Base-by-base conservation (phyloP, 2,113 vertebrate genomes). In the Galbula dea region DNA sequence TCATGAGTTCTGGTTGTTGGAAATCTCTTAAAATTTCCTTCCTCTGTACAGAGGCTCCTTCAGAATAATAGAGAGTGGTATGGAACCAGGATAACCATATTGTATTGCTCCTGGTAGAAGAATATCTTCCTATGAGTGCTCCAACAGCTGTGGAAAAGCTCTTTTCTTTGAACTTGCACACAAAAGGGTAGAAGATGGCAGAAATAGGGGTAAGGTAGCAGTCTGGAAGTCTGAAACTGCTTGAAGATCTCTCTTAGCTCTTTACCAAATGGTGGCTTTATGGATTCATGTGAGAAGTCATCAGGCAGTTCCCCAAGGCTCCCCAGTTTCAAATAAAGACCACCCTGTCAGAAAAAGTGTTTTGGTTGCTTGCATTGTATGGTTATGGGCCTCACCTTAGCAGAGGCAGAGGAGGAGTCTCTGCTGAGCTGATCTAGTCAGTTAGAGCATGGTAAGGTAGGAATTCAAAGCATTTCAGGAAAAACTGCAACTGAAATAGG, bases 11-110 rank as follows among this genome's bases (percentile, higher is more conserved):
- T 72, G 76, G 83, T 65, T 83, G 83, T 10, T 73, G 36, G 54
- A 88, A 73, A 51, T 85, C 37, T 46, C 67, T 77, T 15, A 77
- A 77, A 93, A 83, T 57, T 86, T 95, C 30, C 51, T 83, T 92
- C 61, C 83, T 49, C 26, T 37, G n/a, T 61, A 61, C 37, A 51
- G 48, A 67, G 52, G 43, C 48, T 91, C 16, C 61, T 83, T 65
- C n/a, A 76, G 39, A 65, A 85, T 29, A 77, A 73, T 20, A 49
- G 51, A n/a, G 37, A 55, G 45, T 7, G 22, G 17, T 36, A 49
- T 29, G 72, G 66, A 83, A 39, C 29, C 58, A 54, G 12, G 9
- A 23, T 24, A 79, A 65, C 9, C 20, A 24, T 6, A 43, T 17
- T 39, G 20, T 30, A 20, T 54, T 48, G 37, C 34, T 91, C 37